phyloP scores from a whole-genome alignment of 2,888 invertebrate species.

The Auanema sp. region DNA sequence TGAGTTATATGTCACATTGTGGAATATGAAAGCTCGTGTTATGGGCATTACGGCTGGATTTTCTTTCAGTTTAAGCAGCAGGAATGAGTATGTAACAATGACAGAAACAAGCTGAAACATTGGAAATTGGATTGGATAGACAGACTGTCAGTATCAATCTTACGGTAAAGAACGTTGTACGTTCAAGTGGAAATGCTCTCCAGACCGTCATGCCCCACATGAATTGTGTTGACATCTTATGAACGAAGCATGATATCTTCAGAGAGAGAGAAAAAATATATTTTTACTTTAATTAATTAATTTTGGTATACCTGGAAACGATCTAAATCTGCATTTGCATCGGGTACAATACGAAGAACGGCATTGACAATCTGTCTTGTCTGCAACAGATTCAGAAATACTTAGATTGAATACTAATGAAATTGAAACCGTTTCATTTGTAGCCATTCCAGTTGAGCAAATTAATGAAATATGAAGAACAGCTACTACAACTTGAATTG shows the following conservation, averaged over 20 bases:
- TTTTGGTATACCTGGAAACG: slow-evolving; percentile 53
- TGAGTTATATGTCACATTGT: slow-evolving; percentile 5
- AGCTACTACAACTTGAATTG: slow-evolving; percentile 53
- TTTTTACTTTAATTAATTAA: no score
- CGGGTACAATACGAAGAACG: slow-evolving; percentile 57
- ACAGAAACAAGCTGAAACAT: slow-evolving; percentile 56
- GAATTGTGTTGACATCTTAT: slow-evolving; percentile 62
- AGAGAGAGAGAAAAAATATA: no score
- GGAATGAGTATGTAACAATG: slow-evolving; percentile 59
- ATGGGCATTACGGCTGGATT: slow-evolving; percentile 33
- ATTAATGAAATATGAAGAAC: slow-evolving; percentile 51
- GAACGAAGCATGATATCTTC: slow-evolving; percentile 61
- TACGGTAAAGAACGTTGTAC: slow-evolving; percentile 62
- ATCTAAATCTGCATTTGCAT: slow-evolving; percentile 55
- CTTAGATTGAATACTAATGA: slow-evolving; percentile 6
- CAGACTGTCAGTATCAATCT: no score
- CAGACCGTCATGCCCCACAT: slow-evolving; percentile 64
- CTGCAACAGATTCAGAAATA: slow-evolving; percentile 36
- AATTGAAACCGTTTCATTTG: slow-evolving; percentile 55
- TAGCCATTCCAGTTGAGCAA: slow-evolving; percentile 55
- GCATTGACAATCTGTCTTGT: slow-evolving; percentile 59
- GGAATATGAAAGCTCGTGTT: slow-evolving; percentile 12
- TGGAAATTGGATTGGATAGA: slow-evolving; percentile 4
- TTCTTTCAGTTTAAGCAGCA: slow-evolving; percentile 59
- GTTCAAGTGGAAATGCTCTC: slow-evolving; percentile 61